A percentile compares a stretch with the other conserved stretches of the same genome.
phyloP scores from a whole-genome alignment of 2,888 invertebrate genomes.

The Artemia sinica region DNA sequence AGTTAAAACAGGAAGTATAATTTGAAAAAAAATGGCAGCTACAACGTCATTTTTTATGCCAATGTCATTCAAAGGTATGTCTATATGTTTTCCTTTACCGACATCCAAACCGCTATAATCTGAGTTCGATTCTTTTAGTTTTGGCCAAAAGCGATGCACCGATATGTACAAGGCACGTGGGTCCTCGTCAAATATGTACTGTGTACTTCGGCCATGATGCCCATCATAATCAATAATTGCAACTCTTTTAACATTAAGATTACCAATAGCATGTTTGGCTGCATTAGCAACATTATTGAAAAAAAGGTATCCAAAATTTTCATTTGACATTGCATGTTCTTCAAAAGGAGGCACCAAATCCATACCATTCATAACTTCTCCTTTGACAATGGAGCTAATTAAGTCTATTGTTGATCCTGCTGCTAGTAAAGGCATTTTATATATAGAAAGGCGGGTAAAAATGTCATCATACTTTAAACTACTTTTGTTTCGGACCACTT shows the following conservation, averaged over 20 bases:
- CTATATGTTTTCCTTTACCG: constrained; percentile 71
- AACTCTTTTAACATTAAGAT: constrained; percentile 42
- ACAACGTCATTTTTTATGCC: constrained; percentile 77
- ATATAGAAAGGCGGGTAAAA: constrained; percentile 67
- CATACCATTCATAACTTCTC: constrained; percentile 59
- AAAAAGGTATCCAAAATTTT: constrained; percentile 73
- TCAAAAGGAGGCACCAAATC: constrained; percentile 68
- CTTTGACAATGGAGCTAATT: constrained; percentile 48
- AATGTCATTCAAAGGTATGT: constrained; percentile 71
- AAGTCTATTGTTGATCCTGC: constrained; percentile 62
- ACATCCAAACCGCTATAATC: constrained; percentile 57
- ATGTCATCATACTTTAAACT: constrained; percentile 59
- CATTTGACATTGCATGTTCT: constrained; percentile 73
- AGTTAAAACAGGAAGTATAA: constrained; percentile 64
- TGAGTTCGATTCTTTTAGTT: constrained; percentile 73
- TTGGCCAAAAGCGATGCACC: constrained; percentile 95
- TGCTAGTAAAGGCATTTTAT: constrained; percentile 53
- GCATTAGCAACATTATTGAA: constrained; percentile 80
- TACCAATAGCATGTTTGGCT: constrained; percentile 53
- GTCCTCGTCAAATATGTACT: constrained; percentile 71
- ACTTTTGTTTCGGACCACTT: constrained; percentile 45
- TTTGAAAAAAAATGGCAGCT: constrained; percentile 65
- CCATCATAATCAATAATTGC: constrained; percentile 90
- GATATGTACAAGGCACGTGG: constrained; percentile 88
- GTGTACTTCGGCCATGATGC: constrained; percentile 87